phyloP scores from a whole-genome alignment of 1,140 invertebrate species.

The Aphelenchoides besseyi region DNA sequence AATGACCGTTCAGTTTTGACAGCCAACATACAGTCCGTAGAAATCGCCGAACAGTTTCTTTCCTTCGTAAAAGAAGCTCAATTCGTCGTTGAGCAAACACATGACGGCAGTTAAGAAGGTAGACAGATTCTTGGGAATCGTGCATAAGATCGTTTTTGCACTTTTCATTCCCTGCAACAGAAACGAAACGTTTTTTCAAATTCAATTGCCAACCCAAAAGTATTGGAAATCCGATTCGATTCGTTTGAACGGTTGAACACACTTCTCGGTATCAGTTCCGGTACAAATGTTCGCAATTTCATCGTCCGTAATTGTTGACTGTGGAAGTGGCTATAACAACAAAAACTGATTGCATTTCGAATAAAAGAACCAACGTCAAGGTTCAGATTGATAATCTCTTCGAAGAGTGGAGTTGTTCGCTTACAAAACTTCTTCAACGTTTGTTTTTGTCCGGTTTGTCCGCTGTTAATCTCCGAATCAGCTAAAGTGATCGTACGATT shows the following conservation, averaged over 20 bases:
- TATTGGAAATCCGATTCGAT: slow-evolving; percentile 13
- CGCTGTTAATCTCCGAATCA: too few species aligned
- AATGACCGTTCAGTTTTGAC: too few species aligned
- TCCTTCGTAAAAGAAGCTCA: slow-evolving; percentile 16
- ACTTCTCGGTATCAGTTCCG: slow-evolving; percentile 8
- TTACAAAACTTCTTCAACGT: background rate
- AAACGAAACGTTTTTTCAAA: too few species aligned
- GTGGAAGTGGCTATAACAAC: background rate
- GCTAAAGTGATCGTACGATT: too few species aligned
- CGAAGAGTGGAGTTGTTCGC: background rate
- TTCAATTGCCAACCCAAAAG: slow-evolving; percentile 5
- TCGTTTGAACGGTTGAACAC: slow-evolving; percentile 14
- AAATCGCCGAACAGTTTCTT: slow-evolving; percentile 15
- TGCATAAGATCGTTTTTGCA: slow-evolving; percentile 13
- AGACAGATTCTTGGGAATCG: slow-evolving; percentile 7
- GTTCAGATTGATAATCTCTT: background rate
- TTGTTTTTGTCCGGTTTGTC: background rate
- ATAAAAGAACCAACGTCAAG: background rate
- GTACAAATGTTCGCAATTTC: slow-evolving; percentile 3
- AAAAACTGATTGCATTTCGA: background rate
- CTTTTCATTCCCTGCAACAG: slow-evolving; percentile 8
- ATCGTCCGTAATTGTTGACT: background rate
- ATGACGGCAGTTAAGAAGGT: slow-evolving; percentile 2
- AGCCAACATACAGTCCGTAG: slow-evolving; percentile 6
- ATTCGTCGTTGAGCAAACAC: slow-evolving; percentile 10